Evolutionary conservation across 2,888 invertebrate species (phyloP).

Genomic region (Rhyacophila evoluta): DNA sequence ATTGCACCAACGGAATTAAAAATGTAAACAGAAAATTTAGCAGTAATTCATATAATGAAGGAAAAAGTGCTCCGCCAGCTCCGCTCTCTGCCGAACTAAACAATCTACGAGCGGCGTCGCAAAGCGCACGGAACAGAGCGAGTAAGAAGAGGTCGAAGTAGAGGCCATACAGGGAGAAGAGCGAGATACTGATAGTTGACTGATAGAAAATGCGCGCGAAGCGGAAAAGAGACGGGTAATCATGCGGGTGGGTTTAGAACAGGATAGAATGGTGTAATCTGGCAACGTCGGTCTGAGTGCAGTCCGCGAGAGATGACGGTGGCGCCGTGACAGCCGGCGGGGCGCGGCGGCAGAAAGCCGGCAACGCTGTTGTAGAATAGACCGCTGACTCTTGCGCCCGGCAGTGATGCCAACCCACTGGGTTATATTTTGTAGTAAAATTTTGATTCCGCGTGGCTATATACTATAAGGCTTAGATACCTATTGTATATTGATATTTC

Average conservation of each 20-base stretch:
- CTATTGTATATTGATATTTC: too few relatives aligned
- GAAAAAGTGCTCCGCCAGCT: conserved; percentile 46
- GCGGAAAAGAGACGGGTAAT: conserved; percentile 36
- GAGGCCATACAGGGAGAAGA: conserved; percentile 57
- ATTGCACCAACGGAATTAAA: conserved; percentile 57
- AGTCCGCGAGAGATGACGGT: conserved; percentile 42
- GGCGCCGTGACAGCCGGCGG: conserved; percentile 39
- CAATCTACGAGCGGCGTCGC: conserved; percentile 46
- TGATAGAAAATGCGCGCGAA: conserved; percentile 46
- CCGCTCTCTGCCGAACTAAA: conserved; percentile 44
- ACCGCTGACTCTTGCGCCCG: conserved; percentile 40
- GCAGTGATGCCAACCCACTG: too few relatives aligned
- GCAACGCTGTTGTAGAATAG: conserved; percentile 55
- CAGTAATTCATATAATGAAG: conserved; percentile 38
- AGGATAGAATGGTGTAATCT: conserved; percentile 41
- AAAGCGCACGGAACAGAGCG: conserved; percentile 36
- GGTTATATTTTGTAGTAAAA: too few relatives aligned
- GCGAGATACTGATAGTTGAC: conserved; percentile 38
- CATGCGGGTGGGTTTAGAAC: conserved; percentile 36
- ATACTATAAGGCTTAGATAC: too few relatives aligned
- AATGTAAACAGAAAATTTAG: conserved; percentile 48
- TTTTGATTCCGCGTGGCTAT: too few relatives aligned
- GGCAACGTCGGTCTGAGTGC: conserved; percentile 55
- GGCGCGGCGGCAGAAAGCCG: conserved; percentile 51
- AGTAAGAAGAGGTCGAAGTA: conserved; percentile 9